Evolutionary conservation across 2,797 vertebrate species (phyloP).

Genomic region (Sebastes cheni): DNA sequence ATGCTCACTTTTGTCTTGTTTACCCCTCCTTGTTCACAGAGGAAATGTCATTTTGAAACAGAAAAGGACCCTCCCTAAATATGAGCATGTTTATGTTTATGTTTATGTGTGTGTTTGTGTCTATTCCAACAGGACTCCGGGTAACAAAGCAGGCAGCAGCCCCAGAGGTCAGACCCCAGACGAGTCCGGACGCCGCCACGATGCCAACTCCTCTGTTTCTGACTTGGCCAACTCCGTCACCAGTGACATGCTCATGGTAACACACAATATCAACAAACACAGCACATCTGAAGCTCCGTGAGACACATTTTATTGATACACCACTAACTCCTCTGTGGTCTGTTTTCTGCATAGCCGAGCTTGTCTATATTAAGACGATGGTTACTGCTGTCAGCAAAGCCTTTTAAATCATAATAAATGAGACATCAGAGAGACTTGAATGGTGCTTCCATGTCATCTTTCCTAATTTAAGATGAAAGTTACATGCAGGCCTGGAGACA

Average conservation of each 20-base stretch:
- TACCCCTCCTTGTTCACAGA: neutral
- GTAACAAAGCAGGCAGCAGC: conserved; percentile 79
- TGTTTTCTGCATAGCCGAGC: conserved; percentile 22
- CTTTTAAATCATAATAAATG: conserved; percentile 49
- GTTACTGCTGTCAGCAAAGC: conserved; percentile 32
- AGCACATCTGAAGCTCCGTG: neutral
- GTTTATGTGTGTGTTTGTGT: conserved; percentile 58
- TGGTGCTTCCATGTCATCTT: conserved; percentile 28
- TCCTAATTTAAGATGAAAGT: conserved; percentile 36
- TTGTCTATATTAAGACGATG: conserved; percentile 34
- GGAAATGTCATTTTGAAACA: neutral
- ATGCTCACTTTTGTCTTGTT: too few species aligned
- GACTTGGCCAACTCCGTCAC: conserved; percentile 97
- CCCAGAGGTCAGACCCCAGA: conserved; percentile 83
- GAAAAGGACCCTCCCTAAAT: neutral
- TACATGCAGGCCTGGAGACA: conserved; percentile 19
- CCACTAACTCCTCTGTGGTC: neutral
- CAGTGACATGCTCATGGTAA: conserved; percentile 98
- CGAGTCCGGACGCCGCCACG: conserved; percentile 78
- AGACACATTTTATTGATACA: conserved; percentile 16
- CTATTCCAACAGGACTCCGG: conserved; percentile 72
- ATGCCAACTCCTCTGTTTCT: conserved; percentile 90
- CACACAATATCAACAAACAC: conserved; percentile 1
- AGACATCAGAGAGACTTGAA: conserved; percentile 22
- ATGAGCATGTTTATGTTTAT: neutral